These are phyloP conservation scores for Carlito syrichta DNA, from an alignment of 2,113 vertebrate species.

Conservation along the genomic window DNA sequence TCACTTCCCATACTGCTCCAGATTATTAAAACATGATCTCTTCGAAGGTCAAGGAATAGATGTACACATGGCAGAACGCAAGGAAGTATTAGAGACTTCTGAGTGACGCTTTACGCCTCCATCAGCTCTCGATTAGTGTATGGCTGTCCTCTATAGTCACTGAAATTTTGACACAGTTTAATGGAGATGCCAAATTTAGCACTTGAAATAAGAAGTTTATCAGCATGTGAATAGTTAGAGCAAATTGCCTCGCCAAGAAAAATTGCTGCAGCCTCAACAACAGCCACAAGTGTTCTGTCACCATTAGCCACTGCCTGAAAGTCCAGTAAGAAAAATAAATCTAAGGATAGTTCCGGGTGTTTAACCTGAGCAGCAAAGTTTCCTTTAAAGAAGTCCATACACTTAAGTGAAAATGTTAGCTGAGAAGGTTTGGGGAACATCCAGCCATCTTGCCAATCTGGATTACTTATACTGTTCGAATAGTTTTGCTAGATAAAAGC, in stretches of 20 bases:
- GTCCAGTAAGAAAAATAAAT: not conserved
- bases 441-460: not conserved
- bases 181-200: not conserved
- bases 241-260: conserved; percentile 24
- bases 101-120: not conserved
- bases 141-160: not conserved
- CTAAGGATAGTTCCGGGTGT: not conserved
- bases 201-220: not conserved
- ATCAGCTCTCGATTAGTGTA: not conserved
- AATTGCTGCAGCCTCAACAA: not conserved
- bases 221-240: not conserved
- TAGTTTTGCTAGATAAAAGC: not conserved
- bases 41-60: not conserved
- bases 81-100: not conserved
- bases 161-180: not conserved
- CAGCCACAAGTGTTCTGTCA: conserved; percentile 30
- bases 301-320: conserved; percentile 15
- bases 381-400: not conserved
- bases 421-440: not conserved
- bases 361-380: not conserved
- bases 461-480: not conserved
- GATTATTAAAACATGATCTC: not conserved
- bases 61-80: not conserved
- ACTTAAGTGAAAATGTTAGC: not conserved
- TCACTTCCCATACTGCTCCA: not conserved